Evolutionary conservation across 2,888 invertebrate genomes (phyloP).

Genomic region (Apamea crenata): DNA sequence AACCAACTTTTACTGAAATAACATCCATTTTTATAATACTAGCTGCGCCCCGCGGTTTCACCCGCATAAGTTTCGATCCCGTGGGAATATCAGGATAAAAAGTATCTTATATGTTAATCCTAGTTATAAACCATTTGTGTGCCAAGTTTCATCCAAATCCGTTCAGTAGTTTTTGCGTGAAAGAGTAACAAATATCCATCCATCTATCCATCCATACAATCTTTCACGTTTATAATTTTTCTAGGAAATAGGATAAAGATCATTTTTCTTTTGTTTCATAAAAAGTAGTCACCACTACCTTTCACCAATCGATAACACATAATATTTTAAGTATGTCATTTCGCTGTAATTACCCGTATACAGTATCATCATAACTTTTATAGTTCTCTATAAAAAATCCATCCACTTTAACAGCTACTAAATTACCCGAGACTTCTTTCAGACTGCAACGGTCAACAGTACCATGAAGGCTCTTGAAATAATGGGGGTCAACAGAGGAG

Average conservation of each 20-base stretch:
- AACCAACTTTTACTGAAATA: not conserved
- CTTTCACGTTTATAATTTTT: too few species aligned
- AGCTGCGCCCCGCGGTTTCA: too few species aligned
- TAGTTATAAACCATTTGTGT: too few species aligned
- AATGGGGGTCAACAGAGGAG: slow-evolving; percentile 81
- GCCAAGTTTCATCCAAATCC: too few species aligned
- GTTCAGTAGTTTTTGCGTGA: too few species aligned
- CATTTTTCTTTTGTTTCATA: not conserved
- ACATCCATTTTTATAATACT: not conserved
- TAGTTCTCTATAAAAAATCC: slow-evolving; percentile 3
- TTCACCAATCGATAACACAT: not conserved
- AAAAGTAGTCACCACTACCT: not conserved
- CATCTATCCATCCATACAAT: too few species aligned
- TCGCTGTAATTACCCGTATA: not conserved
- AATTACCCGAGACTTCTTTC: slow-evolving; percentile 58
- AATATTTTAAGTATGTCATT: not conserved
- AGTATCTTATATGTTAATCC: too few species aligned
- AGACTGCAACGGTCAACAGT: slow-evolving; percentile 83
- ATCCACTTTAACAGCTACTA: slow-evolving; percentile 14
- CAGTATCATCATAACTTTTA: slow-evolving; percentile 18
- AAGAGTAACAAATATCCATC: too few species aligned
- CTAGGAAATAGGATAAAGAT: too few species aligned
- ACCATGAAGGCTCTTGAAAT: slow-evolving; percentile 81
- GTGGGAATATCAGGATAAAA: too few species aligned
- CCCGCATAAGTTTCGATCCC: too few species aligned